Evolutionary conservation across 1,140 invertebrate genomes (phyloP).

Genomic region (Heliconius congener): DNA sequence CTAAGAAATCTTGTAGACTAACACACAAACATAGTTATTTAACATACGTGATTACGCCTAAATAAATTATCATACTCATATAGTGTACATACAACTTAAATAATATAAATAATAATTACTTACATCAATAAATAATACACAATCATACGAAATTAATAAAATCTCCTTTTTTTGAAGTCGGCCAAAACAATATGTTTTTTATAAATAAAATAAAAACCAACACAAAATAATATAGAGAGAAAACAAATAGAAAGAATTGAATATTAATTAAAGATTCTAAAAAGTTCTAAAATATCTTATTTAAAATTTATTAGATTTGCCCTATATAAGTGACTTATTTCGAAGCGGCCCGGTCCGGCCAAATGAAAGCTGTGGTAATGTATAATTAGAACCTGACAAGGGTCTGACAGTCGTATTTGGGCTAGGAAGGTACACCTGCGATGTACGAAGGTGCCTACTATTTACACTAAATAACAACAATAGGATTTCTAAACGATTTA

Average conservation of each 20-base stretch:
- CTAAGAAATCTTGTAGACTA: too few species aligned
- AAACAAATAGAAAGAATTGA: background rate
- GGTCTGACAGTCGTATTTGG: slow-evolving; percentile 76
- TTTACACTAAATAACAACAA: slow-evolving; percentile 38
- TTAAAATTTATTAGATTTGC: slow-evolving; percentile 18
- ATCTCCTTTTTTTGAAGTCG: too few species aligned
- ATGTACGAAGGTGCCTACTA: slow-evolving; percentile 34
- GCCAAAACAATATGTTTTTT: too few species aligned
- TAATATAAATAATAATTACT: too few species aligned
- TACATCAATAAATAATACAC: too few species aligned
- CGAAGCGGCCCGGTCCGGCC: slow-evolving; percentile 36
- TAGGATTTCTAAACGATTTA: slow-evolving; percentile 42
- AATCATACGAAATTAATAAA: too few species aligned
- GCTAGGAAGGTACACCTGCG: slow-evolving; percentile 65
- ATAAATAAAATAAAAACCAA: background rate
- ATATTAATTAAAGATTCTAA: slow-evolving; percentile 4
- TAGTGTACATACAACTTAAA: too few species aligned
- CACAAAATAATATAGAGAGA: background rate
- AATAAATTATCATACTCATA: too few species aligned
- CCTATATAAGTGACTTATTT: slow-evolving; percentile 32
- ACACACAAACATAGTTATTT: too few species aligned
- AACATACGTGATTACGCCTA: too few species aligned
- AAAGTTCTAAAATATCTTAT: background rate
- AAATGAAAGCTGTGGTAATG: slow-evolving; percentile 74
- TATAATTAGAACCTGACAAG: slow-evolving; percentile 76